Evolutionary conservation across 35 echinoderm and acorn worm genomes (phyloP).

Genomic region (Apostichopus californicus): DNA sequence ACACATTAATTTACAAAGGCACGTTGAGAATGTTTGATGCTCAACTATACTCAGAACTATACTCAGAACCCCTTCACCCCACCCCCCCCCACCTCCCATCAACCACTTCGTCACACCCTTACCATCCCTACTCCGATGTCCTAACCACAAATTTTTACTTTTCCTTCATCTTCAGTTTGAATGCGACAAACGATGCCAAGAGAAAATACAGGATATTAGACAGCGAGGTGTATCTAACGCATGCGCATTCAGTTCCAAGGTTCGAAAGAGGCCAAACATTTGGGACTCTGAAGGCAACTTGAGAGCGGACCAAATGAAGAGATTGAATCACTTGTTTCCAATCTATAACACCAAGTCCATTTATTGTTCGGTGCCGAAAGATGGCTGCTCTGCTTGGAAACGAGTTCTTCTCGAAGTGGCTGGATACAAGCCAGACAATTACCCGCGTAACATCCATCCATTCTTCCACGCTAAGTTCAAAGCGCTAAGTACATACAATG

Average conservation of each 20-base stretch:
- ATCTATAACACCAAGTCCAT: too few species aligned
- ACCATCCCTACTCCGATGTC: background rate
- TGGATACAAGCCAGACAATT: background rate
- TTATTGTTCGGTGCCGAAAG: constrained; percentile 20
- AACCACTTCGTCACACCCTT: background rate
- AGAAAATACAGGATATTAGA: background rate
- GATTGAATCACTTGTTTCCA: too few species aligned
- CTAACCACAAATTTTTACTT: background rate
- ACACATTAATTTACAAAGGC: too few species aligned
- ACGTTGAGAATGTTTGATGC: background rate
- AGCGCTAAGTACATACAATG: background rate
- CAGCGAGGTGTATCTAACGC: too few species aligned
- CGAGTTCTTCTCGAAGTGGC: background rate
- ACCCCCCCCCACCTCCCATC: background rate
- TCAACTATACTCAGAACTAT: too few species aligned
- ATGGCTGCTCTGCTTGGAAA: constrained; percentile 41
- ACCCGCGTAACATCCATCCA: constrained; percentile 8
- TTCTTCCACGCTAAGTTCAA: background rate
- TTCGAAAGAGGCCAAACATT: too few species aligned
- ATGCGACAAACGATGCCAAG: background rate
- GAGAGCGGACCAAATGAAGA: too few species aligned
- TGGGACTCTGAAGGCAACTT: too few species aligned
- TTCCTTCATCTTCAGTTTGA: constrained; percentile 3
- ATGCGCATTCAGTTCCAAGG: too few species aligned
- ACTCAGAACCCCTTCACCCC: background rate